Base-by-base conservation (phyloP, 2,888 invertebrate species). In the Ariolimax columbianus region DNA sequence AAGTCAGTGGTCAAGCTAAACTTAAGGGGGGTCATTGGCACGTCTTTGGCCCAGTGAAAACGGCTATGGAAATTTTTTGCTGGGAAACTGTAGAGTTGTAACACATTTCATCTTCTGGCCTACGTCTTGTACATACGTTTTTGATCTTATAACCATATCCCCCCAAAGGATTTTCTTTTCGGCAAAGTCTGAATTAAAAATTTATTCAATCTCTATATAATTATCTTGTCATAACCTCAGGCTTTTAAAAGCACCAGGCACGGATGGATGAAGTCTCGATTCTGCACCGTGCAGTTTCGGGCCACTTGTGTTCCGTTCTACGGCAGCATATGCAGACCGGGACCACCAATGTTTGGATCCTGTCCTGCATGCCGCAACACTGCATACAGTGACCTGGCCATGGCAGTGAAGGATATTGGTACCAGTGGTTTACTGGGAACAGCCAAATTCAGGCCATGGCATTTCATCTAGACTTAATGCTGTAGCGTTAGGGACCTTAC, bases 151-250 rank as follows among this genome's bases (percentile, higher is more conserved):
- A 85, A 85, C 77, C 81, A 85, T 85, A 85, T 85, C 81, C 81
- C 81, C 81, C 77, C 75, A 81, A 66, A 85, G 47, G 55, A 80
- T 84, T 85, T 81, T 77, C 79, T 85, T 85, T 85, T 85, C 81
- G 85, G 85, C 85, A 85, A 85, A 85, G 77, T 85, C 85, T 85
- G 85, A 85, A 81, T 85, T 81, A 81, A 85, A 82, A 73, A 85
- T 51, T 55, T 85, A 30, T 85, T 82, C 59, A 66, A 66, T 85
- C 85, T 82, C 82, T 85, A 77, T 85, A 55, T 55, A 55, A 55
- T 55, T 55, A 55, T 55, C 55, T 55, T 23, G 82, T 82, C 82
- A 85, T 85, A 78, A 85, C 85, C 85, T 85, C 82, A 77, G 78
- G 77, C 85, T 55, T 55, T n/a, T 77, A 63, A n/a, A 77, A 85